Base-by-base conservation (phyloP, 2,888 invertebrate genomes). In the Dynastes grantii region DNA sequence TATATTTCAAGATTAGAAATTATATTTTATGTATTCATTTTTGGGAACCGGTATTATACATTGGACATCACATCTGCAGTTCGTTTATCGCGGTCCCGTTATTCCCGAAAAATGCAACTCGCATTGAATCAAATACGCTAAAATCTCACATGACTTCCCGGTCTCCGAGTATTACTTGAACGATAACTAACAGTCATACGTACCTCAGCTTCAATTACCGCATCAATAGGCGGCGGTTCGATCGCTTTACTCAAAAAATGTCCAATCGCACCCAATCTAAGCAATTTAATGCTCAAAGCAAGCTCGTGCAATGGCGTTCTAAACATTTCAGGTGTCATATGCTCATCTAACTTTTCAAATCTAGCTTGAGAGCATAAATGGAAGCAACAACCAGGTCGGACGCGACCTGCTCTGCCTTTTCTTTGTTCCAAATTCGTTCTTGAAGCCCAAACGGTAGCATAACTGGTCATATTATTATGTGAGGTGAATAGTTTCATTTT, bases 401-500 rank as follows among this genome's bases (percentile, higher is more conserved):
- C 99, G 78, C 99, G 94, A 22, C 99, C 99, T 2, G 99, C 99
- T 32, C 99, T 92, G 0, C 89, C 99, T 87, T 96, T 95, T 5
- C 98, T 91, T 89, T 99, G 99, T 88, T 98, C 97, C 80, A 99
- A 89, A 89, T 98, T 99, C 0, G 98, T 97, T 87, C 93, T 93
- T 80, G 97, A 97, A 0, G 98, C 98, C 97, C 97, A 97, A 0
- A 96, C 98, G 0, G 98, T 98, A 0, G 98, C 98, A 87, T 98
- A 99, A 85, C 98, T 98, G 0, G 98, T 98, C 95, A 99, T 96
- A 88, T 99, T 99, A 89, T 99, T 99, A 88, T 98, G 98, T 0
- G 98, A 97, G 0, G 98, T 98, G 87, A 98, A 99, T 86, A 98
- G 91, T 87, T 99, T 98, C 93, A 98, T 97, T 88, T 98, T 98